phyloP scores from a whole-genome alignment of 2,113 vertebrate genomes.

The Circaetus gallicus region DNA sequence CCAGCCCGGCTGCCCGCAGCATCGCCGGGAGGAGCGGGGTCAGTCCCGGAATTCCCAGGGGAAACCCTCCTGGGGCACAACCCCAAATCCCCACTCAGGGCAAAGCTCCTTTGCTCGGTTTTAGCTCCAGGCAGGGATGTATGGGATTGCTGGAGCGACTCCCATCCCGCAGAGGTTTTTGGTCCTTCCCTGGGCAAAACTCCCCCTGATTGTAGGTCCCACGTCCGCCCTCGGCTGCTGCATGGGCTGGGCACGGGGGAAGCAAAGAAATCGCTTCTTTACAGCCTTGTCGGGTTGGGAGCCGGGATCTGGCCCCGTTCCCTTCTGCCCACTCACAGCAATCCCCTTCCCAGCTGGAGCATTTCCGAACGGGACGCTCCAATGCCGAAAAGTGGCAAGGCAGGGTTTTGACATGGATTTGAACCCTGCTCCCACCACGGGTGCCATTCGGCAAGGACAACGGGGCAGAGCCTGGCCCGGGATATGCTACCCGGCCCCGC shows the following conservation, averaged over 20 bases:
- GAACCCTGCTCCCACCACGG: neutral
- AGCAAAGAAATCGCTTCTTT: neutral
- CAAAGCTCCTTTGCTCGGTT: neutral
- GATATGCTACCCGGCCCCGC: neutral
- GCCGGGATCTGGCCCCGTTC: neutral
- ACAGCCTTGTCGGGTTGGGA: neutral
- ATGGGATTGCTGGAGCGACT: neutral
- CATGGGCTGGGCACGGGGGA: neutral
- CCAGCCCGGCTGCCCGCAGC: neutral
- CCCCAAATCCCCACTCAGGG: neutral
- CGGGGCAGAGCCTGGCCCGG: neutral
- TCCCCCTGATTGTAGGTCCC: neutral
- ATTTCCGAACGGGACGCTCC: rapidly evolving
- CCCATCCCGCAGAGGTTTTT: neutral
- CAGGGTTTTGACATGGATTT: neutral
- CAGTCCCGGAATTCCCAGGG: neutral
- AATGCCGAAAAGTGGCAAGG: rapidly evolving
- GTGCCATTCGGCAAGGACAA: neutral
- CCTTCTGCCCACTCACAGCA: neutral
- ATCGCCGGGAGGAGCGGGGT: neutral
- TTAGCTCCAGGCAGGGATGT: neutral
- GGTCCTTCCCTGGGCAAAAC: neutral
- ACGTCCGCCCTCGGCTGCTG: neutral
- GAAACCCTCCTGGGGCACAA: neutral
- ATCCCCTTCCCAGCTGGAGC: neutral